Evolutionary conservation across 2,797 vertebrate species (phyloP).

Genomic region (Oreonectes daqikongensis): DNA sequence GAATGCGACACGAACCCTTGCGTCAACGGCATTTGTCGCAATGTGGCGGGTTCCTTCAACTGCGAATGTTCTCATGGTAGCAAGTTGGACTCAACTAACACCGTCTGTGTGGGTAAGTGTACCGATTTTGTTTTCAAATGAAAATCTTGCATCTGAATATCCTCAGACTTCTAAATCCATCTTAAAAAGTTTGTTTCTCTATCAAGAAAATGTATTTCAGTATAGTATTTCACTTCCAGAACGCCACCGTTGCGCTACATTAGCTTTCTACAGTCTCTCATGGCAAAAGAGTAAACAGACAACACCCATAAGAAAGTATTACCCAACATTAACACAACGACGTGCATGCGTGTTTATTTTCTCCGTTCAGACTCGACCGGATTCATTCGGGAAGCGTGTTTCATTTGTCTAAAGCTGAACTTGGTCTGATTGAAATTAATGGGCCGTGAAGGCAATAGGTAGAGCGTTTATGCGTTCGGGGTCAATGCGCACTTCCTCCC

Average conservation of each 20-base stretch:
- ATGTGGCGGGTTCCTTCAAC: constrained; percentile 92
- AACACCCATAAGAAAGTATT: not conserved
- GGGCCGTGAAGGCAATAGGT: constrained; percentile 27
- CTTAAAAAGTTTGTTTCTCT: not conserved
- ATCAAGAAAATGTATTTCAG: not conserved
- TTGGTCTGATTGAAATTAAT: constrained; percentile 32
- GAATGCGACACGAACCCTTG: constrained; percentile 95
- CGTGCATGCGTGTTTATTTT: not conserved
- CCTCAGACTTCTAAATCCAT: not conserved
- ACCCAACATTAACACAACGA: not conserved
- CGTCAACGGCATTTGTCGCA: constrained; percentile 92
- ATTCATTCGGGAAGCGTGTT: not conserved
- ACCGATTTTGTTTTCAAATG: not conserved
- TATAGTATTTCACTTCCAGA: not conserved
- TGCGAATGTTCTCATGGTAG: constrained; percentile 96
- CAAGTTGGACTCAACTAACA: constrained; percentile 92
- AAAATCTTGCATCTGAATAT: not conserved
- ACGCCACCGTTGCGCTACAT: not conserved
- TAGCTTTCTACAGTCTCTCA: not conserved
- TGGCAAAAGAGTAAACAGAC: too few species aligned
- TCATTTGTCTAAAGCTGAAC: not conserved
- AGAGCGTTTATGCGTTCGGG: not conserved
- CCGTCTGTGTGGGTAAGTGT: constrained; percentile 93
- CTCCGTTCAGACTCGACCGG: not conserved
- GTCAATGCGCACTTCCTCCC: not conserved